These are phyloP conservation scores for Amaurobius ferox DNA, from an alignment of 2,888 invertebrate species.

Conservation along the genomic window DNA sequence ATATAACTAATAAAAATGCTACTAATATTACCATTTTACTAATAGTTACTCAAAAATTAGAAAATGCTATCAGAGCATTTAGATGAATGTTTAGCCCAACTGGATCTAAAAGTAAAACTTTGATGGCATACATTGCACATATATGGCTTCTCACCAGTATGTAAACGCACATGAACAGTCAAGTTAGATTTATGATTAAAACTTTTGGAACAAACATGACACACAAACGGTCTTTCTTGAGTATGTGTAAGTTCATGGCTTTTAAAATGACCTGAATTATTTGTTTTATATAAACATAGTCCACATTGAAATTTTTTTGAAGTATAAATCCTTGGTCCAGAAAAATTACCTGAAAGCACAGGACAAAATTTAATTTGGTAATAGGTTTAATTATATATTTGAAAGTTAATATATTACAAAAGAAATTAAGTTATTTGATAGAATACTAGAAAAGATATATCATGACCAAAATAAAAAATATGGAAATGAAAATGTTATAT, in stretches of 20 bases:
- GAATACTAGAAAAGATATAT: too few relatives aligned
- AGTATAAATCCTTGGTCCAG: not conserved
- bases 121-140: slow-evolving; percentile 5
- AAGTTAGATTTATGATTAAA: slow-evolving; percentile 26
- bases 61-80: not conserved
- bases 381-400: not conserved
- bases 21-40: too few relatives aligned
- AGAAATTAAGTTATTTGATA: too few relatives aligned
- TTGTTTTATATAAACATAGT: slow-evolving; percentile 1
- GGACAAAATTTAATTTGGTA: not conserved
- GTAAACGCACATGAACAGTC: slow-evolving; percentile 15
- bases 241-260: slow-evolving; percentile 16
- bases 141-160: slow-evolving; percentile 26
- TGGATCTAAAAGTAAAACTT: slow-evolving; percentile 2
- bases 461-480: too few relatives aligned
- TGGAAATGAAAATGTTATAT: too few relatives aligned
- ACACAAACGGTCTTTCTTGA: slow-evolving; percentile 5
- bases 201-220: not conserved
- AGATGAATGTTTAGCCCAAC: not conserved
- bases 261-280: not conserved
- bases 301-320: slow-evolving; percentile 8
- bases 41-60: too few relatives aligned
- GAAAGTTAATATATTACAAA: too few relatives aligned
- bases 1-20: too few relatives aligned
- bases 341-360: not conserved